Evolutionary conservation across 2,113 vertebrate species (phyloP).

Genomic region (Erpornis zantholeuca): DNA sequence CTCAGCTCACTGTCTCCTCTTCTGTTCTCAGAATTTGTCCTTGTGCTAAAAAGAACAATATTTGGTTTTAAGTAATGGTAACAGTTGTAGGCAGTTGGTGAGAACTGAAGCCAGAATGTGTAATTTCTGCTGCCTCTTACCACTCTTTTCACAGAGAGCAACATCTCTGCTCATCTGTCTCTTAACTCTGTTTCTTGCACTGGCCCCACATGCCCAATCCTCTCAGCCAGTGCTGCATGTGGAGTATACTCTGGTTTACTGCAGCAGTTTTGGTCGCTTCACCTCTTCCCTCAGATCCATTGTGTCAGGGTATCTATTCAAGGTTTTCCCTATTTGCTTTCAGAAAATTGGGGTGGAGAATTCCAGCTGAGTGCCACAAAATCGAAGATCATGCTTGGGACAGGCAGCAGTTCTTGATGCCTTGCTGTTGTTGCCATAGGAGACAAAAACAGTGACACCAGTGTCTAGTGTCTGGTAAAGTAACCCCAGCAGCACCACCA

Average conservation of each 20-base stretch:
- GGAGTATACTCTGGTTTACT: background rate
- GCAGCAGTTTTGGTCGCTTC: background rate
- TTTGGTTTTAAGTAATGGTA: background rate
- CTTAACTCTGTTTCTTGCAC: background rate
- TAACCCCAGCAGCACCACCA: background rate
- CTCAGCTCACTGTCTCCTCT: background rate
- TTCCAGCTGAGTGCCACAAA: background rate
- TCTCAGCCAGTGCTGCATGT: background rate
- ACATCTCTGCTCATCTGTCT: background rate
- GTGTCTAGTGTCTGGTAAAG: background rate
- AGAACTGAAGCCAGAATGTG: background rate
- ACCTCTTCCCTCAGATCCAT: background rate
- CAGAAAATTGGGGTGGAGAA: background rate
- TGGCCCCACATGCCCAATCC: too few species aligned
- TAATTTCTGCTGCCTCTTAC: background rate
- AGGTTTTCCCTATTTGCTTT: background rate
- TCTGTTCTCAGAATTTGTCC: background rate
- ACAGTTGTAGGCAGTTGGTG: background rate
- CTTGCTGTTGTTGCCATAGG: background rate
- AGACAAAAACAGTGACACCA: background rate
- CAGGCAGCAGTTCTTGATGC: background rate
- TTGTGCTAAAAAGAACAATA: background rate
- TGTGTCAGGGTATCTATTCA: background rate
- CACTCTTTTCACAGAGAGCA: background rate
- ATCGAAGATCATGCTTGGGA: rapidly evolving